phyloP scores from a whole-genome alignment of 2,113 vertebrate species.

The Falco punctatus region DNA sequence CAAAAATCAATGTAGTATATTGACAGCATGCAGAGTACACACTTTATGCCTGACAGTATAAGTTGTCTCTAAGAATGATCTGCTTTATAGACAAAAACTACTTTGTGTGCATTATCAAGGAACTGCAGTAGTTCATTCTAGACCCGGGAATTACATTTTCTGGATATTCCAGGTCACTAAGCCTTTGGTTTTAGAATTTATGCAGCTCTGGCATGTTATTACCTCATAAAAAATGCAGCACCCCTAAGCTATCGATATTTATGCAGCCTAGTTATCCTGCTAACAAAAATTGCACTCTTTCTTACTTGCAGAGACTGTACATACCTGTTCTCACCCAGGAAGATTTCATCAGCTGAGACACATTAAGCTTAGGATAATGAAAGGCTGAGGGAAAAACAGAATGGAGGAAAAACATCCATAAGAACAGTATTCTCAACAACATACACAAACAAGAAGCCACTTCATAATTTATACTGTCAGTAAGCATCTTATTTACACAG shows the following conservation, averaged over 20 bases:
- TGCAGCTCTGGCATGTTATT: not conserved
- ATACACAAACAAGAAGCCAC: not conserved
- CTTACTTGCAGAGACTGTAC: constrained; percentile 4
- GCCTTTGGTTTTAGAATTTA: not conserved
- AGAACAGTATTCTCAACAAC: constrained; percentile 20
- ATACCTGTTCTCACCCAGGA: constrained; percentile 97
- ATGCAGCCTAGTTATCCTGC: not conserved
- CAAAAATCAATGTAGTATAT: not conserved
- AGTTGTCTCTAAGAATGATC: not conserved
- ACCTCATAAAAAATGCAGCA: constrained; percentile 14
- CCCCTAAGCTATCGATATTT: not conserved
- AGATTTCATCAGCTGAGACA: constrained; percentile 88
- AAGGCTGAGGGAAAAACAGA: constrained; percentile 79
- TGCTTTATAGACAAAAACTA: not conserved
- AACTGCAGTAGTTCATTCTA: not conserved
- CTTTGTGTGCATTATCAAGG: not conserved
- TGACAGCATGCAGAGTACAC: not conserved
- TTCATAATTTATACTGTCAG: constrained; percentile 54
- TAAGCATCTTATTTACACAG: constrained; percentile 29
- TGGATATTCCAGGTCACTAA: constrained; percentile 1
- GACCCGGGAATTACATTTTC: not conserved
- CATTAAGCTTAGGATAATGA: constrained; percentile 93
- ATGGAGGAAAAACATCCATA: not conserved
- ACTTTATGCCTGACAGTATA: not conserved
- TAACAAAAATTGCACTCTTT: constrained; percentile 1